Evolutionary conservation across 2,888 invertebrate species (phyloP).

Genomic region (Choreutis nemorana): DNA sequence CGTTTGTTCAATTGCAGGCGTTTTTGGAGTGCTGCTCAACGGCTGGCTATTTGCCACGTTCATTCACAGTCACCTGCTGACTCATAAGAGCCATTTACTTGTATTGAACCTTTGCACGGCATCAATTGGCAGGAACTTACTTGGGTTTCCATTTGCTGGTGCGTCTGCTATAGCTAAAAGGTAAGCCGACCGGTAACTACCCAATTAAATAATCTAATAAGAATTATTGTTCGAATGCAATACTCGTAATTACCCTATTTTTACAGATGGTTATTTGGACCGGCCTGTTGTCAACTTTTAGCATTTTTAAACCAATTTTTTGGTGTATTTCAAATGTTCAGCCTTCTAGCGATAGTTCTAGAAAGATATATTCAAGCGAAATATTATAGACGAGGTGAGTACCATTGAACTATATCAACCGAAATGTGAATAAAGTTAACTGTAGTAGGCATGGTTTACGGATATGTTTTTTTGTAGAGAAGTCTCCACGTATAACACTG

Average conservation of each 20-base stretch:
- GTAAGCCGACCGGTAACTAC: conserved; percentile 26
- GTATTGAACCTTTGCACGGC: conserved; percentile 62
- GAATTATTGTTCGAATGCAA: conserved; percentile 1
- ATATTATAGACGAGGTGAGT: conserved; percentile 50
- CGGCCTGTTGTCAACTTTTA: conserved; percentile 60
- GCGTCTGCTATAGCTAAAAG: conserved; percentile 60
- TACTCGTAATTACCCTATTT: conserved; percentile 8
- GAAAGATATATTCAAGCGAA: conserved; percentile 59
- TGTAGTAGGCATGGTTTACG: too few species aligned
- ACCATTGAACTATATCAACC: too few species aligned
- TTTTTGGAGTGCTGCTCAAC: conserved; percentile 63
- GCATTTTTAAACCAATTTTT: conserved; percentile 64
- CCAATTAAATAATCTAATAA: too few species aligned
- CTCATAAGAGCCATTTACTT: conserved; percentile 59
- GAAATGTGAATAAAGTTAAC: too few species aligned
- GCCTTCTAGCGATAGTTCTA: conserved; percentile 50
- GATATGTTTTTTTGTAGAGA: conserved; percentile 34
- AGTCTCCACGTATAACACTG: conserved; percentile 38
- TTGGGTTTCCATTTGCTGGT: conserved; percentile 63
- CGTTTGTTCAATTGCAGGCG: conserved; percentile 35
- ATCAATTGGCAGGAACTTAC: conserved; percentile 56
- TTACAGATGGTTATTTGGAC: conserved; percentile 65
- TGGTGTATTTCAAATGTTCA: conserved; percentile 61
- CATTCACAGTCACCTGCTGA: conserved; percentile 60
- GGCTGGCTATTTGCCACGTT: conserved; percentile 64